phyloP scores from a whole-genome alignment of 1,140 invertebrate genomes.

The Caenorhabditis tropicalis region DNA sequence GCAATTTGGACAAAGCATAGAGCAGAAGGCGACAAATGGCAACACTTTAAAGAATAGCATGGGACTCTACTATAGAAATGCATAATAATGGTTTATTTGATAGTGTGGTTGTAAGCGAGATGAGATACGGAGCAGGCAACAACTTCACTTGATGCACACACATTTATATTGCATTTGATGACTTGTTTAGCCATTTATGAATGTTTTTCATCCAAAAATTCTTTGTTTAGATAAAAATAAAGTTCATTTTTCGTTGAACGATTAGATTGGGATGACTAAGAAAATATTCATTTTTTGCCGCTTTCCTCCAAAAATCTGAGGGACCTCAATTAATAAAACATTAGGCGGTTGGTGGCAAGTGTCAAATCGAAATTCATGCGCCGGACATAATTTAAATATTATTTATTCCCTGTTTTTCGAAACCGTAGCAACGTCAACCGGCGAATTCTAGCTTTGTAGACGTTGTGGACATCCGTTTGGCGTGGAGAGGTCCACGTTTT shows the following conservation, averaged over 20 bases:
- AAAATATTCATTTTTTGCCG: background rate
- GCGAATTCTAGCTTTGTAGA: background rate
- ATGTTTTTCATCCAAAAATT: background rate
- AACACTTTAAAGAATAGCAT: conserved; percentile 24
- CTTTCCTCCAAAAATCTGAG: background rate
- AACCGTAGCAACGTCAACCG: conserved; percentile 17
- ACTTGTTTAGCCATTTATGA: conserved; percentile 45
- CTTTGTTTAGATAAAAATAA: background rate
- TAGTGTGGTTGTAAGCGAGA: conserved; percentile 27
- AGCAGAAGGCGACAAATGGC: conserved; percentile 7
- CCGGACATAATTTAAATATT: conserved; percentile 8
- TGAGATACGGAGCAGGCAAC: background rate
- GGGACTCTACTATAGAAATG: conserved; percentile 42
- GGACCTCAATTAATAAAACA: conserved; percentile 35
- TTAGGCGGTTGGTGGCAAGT: background rate
- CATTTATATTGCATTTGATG: conserved; percentile 45
- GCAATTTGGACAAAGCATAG: background rate
- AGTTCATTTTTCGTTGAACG: background rate
- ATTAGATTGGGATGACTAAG: background rate
- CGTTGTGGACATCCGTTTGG: background rate
- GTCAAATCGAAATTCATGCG: conserved; percentile 28
- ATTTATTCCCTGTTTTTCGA: background rate
- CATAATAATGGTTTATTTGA: conserved; percentile 45
- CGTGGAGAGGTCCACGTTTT: background rate
- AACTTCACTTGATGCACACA: conserved; percentile 13